Evolutionary conservation across 2,888 invertebrate species (phyloP), one percentile per base, ranked within the genome.

Genomic region (Chrysodeixis includens): DNA sequence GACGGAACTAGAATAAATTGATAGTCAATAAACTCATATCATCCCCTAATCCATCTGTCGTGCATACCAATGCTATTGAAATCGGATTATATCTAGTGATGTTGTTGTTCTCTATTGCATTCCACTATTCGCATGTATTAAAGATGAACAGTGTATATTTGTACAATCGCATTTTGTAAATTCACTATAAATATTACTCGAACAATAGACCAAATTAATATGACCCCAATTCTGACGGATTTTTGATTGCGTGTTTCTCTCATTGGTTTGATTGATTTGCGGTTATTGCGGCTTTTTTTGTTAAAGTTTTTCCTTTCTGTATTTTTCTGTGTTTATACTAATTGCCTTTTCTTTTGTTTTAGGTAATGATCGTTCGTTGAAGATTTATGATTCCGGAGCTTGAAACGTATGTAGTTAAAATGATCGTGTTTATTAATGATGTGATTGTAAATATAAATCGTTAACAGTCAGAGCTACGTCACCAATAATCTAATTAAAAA

Each of bases 21-120:
- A 40, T 6, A 2, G 40, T 40, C 40, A 6, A 40, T n/a, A 40
- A 40, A 40, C n/a, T n/a, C 40, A 40, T 40, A 40, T 40, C 8
- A 53, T 30, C 40, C 18, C 44, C 35, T 57, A 76, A 78, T 78
- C 63, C 61, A 40, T 46, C 64, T 67, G 69, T 71, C 68, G 68
- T 67, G 56, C 65, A 66, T 66, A 64, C 44, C 40, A 76, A 71
- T 75, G 56, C 57, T 65, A 71, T 53, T 54, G 68, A 66, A 76
- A 78, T 78, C 71, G 40, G 74, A 76, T 83, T 78, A 77, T 69
- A 14, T 1, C 58, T 62, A 57, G 40, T 20, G 52, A 30, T 62
- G 44, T 58, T 71, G 68, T 63, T 66, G 59, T 46, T 44, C 55
- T 30, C 40, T 62, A 53, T 26, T 65, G 56, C 62, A 56, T 69